phyloP scores from a whole-genome alignment of 2,113 vertebrate genomes.

The Falcunculus frontatus region DNA sequence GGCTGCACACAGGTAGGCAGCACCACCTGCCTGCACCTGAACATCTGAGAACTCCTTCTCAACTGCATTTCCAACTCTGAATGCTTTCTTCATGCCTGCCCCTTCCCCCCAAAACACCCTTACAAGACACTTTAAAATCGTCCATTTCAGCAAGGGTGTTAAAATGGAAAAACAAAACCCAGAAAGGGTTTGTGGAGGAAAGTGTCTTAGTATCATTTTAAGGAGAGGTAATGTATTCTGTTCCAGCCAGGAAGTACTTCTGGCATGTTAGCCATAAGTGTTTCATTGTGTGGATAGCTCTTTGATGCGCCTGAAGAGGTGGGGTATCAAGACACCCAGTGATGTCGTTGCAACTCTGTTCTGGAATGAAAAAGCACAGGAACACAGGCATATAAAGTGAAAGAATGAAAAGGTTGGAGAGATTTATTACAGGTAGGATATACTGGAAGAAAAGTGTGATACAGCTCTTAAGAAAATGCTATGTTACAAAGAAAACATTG shows the following conservation, averaged over 20 bases:
- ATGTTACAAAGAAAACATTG: background rate
- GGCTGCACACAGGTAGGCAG: constrained; percentile 88
- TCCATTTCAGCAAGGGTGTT: background rate
- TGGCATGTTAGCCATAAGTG: background rate
- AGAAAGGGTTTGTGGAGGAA: background rate
- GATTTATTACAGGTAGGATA: background rate
- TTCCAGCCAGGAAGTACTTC: background rate
- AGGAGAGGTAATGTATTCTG: background rate
- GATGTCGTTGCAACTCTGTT: background rate
- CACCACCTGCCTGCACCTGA: accelerated
- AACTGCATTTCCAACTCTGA: background rate
- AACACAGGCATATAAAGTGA: background rate
- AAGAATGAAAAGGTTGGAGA: background rate
- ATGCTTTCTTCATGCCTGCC: background rate
- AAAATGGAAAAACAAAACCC: background rate
- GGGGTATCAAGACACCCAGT: background rate
- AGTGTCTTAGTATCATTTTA: background rate
- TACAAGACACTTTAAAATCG: background rate
- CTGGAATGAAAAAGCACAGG: background rate
- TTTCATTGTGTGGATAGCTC: background rate
- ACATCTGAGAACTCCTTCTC: background rate
- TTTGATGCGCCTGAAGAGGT: background rate
- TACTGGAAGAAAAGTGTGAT: background rate
- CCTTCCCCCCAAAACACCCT: background rate
- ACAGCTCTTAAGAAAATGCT: background rate